Conservation (phyloP, 2,888 invertebrate species). For the Luffia ferchaultella region DNA sequence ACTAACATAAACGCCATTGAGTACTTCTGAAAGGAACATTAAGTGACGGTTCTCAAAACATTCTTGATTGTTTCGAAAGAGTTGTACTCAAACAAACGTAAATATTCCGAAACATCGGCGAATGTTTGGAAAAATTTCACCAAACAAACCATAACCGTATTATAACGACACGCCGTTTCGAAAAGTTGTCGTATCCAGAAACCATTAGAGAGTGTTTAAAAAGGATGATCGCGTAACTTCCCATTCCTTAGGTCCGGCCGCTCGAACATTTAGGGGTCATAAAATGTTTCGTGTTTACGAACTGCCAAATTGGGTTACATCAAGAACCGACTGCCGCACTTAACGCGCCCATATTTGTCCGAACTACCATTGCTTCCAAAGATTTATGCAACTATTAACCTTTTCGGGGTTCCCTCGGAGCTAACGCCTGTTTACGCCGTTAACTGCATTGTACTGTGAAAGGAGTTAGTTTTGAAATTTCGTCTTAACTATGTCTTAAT, state of each 20-base stretch:
- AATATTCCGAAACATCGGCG: no score
- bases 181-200: not conserved
- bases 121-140: no score
- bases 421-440: not conserved
- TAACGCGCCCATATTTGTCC: slow-evolving; percentile 8
- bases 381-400: slow-evolving; percentile 3
- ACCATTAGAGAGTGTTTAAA: not conserved
- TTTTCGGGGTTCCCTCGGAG: not conserved
- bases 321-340: slow-evolving; percentile 8
- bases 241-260: not conserved
- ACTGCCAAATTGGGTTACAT: slow-evolving; percentile 8
- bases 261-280: not conserved
- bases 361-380: slow-evolving; percentile 4
- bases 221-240: not conserved
- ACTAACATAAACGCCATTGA: no score
- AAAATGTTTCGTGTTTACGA: slow-evolving; percentile 3
- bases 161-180: not conserved
- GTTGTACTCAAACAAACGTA: no score
- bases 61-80: no score
- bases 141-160: no score
- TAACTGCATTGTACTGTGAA: not conserved
- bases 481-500: no score
- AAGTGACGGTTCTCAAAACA: no score
- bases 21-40: no score
- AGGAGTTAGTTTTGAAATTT: not conserved